Evolutionary conservation across 2,113 vertebrate genomes (phyloP), one percentile per base, ranked within the genome.

Genomic region (Prinia subflava): DNA sequence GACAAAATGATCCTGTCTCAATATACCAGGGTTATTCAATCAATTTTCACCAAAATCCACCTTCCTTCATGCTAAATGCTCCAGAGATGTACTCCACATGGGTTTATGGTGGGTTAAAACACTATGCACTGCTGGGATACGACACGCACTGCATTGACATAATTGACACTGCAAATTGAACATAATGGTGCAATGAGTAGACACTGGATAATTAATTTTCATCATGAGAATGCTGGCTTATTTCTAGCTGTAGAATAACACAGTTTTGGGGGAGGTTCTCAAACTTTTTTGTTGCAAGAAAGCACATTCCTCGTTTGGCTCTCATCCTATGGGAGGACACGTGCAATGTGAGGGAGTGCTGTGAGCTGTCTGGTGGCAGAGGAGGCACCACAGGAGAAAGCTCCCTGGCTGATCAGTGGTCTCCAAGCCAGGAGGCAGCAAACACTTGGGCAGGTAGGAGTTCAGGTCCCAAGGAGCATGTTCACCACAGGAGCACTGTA

Each of bases 101-200:
- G 90, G 65, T 87, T 84, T 89, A 33, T 14, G 8, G 69, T 44
- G 25, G 85, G 63, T 84, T 91, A 84, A 78, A 78, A 30, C 56
- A 50, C 17, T 13, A 2, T 4, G 13, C 39, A 18, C 35, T 59
- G 23, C 53, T 64, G 71, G 71, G 71, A n/a, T 56, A 24, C 0
- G 2, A 55, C 21, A 67, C 0, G 0, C 11, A 10, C 30, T 56
- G 33, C 11, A 52, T n/a, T n/a, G n/a, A n/a, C n/a, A n/a, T n/a
- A n/a, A n/a, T n/a, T n/a, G n/a, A n/a, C n/a, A n/a, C n/a, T 56
- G 33, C 11, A 52, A 49, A 1, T 27, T 76, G 52, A 83, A 63
- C 7, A 0, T 15, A 77, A 64, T 0, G 0, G 16, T 47, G 41
- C 25, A 46, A n/a, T 13, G 14, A 80, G 49, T 1, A 52, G 49